Percentiles rank a stretch among this genome's conserved stretches.
Evolutionary conservation across 2,113 vertebrate species (phyloP).

Genomic region (Sinocyclocheilus maitianheensis): DNA sequence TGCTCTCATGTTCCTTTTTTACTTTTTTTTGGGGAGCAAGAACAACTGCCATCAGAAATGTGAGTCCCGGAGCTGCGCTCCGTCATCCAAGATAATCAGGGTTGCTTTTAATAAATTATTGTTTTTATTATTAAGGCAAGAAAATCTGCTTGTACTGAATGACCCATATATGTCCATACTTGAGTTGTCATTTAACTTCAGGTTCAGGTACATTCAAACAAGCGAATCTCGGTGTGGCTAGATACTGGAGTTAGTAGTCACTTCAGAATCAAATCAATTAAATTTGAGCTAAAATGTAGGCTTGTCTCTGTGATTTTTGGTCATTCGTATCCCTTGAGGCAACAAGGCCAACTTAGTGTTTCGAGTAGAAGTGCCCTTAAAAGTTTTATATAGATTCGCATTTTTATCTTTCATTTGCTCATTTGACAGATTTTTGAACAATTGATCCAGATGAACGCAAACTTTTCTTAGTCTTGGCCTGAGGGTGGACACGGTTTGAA

Average conservation of each 20-base stretch:
- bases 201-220: neutral
- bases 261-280: neutral
- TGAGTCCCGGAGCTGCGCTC: slow-evolving; percentile 76
- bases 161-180: neutral
- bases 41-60: slow-evolving; percentile 64
- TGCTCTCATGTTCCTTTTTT: slow-evolving; percentile 48
- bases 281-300: neutral
- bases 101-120: slow-evolving; percentile 66
- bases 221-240: neutral
- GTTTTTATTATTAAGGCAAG: neutral
- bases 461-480: slow-evolving; percentile 77
- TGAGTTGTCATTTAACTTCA: neutral
- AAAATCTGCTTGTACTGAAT: neutral
- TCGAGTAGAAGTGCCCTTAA: too few relatives aligned
- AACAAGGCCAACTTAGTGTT: neutral
- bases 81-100: slow-evolving; percentile 66
- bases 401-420: neutral
- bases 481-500: slow-evolving; percentile 73
- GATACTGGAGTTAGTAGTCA: neutral
- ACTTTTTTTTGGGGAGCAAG: slow-evolving; percentile 60
- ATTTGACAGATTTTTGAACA: slow-evolving; percentile 73
- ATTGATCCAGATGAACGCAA: slow-evolving; percentile 76
- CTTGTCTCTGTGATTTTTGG: neutral
- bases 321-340: neutral
- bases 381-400: neutral